Evolutionary conservation across 2,888 invertebrate species (phyloP).

Genomic region (Saturnia pavonia): DNA sequence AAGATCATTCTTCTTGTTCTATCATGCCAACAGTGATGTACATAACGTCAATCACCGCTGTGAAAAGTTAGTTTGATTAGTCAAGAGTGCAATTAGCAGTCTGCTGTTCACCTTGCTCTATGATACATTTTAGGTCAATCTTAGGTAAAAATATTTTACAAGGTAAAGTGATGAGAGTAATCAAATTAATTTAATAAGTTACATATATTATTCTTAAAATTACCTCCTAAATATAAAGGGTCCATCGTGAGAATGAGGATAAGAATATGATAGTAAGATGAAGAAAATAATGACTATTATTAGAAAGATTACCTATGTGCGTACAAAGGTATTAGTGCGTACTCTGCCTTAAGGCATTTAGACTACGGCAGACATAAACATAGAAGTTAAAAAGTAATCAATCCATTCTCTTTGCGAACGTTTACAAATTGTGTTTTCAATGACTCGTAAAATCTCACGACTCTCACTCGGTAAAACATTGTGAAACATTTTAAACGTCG

Average conservation of each 20-base stretch:
- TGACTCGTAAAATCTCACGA: slow-evolving; percentile 72
- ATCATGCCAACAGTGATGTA: neutral
- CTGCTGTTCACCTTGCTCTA: neutral
- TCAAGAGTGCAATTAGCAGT: neutral
- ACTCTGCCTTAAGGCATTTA: slow-evolving; percentile 47
- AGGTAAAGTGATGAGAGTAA: neutral
- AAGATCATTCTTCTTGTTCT: neutral
- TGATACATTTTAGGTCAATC: neutral
- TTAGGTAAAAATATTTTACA: neutral
- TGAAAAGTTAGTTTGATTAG: neutral
- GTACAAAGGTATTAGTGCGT: neutral
- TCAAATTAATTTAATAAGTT: neutral
- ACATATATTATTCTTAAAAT: neutral
- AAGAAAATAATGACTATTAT: slow-evolving; percentile 5
- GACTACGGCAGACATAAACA: slow-evolving; percentile 65
- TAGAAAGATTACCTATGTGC: neutral
- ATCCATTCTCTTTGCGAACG: slow-evolving; percentile 76
- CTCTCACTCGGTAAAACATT: slow-evolving; percentile 63
- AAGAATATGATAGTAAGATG: neutral
- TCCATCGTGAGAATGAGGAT: neutral
- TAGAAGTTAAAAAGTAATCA: slow-evolving; percentile 79
- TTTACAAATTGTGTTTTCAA: slow-evolving; percentile 74
- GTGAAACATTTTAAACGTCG: slow-evolving; percentile 62
- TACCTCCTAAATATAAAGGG: neutral
- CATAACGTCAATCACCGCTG: neutral